These are phyloP conservation scores for Polyodon spathula DNA, from an alignment of 2,113 vertebrate species.

Conservation along the genomic window DNA sequence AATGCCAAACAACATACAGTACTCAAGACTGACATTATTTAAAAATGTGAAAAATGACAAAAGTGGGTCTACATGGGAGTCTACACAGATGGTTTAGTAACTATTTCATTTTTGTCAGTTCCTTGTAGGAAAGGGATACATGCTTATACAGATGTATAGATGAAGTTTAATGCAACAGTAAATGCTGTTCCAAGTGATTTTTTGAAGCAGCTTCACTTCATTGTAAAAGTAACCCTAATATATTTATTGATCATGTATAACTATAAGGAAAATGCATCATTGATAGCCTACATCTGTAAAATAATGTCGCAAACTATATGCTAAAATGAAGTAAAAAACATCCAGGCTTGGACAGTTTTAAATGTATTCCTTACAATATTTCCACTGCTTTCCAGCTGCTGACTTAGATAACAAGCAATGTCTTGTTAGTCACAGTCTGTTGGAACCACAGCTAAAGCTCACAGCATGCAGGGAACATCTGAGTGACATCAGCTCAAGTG, in stretches of 20 bases:
- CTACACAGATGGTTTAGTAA: too few species aligned
- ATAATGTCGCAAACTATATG: not conserved
- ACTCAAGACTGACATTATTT: too few species aligned
- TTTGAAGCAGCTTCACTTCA: not conserved
- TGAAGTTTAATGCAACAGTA: too few species aligned
- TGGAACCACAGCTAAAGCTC: conserved; percentile 16
- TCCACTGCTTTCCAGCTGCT: conserved; percentile 9
- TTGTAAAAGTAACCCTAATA: not conserved
- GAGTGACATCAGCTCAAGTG: not conserved
- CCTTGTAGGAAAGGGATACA: too few species aligned
- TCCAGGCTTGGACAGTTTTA: not conserved
- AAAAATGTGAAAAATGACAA: too few species aligned
- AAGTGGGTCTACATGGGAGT: too few species aligned
- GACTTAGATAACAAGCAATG: conserved; percentile 12
- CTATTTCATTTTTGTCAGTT: too few species aligned
- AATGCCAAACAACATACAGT: too few species aligned
- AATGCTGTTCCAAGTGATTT: not conserved
- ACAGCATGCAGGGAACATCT: conserved; percentile 4
- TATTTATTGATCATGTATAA: not conserved
- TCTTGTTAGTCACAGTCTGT: conserved; percentile 22
- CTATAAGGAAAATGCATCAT: not conserved
- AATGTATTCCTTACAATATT: conserved; percentile 2
- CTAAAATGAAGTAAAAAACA: not conserved
- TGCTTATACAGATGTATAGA: too few species aligned
- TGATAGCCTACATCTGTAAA: too few species aligned